phyloP scores from a whole-genome alignment of 2,888 invertebrate species.

The Erynnis tages region DNA sequence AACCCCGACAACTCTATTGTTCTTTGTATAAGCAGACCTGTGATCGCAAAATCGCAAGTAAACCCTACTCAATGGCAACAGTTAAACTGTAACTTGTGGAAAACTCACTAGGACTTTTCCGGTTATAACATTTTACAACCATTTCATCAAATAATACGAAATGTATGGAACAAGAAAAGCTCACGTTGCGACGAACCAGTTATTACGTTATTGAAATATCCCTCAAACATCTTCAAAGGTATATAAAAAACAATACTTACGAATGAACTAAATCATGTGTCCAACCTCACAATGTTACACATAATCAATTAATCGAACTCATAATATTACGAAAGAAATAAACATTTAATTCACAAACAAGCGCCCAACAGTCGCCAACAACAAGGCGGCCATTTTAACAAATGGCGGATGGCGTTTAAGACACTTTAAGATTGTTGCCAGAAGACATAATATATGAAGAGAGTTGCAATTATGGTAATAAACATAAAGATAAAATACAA shows the following conservation, averaged over 20 bases:
- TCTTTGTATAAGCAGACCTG: constrained; percentile 45
- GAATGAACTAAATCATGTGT: constrained; percentile 48
- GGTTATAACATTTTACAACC: no score
- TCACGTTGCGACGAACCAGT: constrained; percentile 63
- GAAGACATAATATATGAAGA: constrained; percentile 11
- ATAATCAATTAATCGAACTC: constrained; percentile 50
- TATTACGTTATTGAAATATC: constrained; percentile 37
- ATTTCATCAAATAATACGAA: constrained; percentile 33
- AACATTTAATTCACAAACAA: constrained; percentile 73
- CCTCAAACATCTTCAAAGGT: neutral
- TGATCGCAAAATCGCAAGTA: constrained; percentile 48
- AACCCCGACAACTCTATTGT: constrained; percentile 46
- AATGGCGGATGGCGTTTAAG: no score
- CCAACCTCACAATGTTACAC: constrained; percentile 46
- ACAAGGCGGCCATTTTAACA: constrained; percentile 78
- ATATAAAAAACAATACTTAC: constrained; percentile 47
- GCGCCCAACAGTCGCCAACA: constrained; percentile 77
- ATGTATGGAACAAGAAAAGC: constrained; percentile 43
- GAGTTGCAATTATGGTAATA: neutral
- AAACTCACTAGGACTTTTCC: neutral
- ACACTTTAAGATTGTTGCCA: constrained; percentile 36
- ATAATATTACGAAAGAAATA: constrained; percentile 65
- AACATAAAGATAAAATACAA: no score
- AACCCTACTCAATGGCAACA: neutral
- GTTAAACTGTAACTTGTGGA: neutral